Evolutionary conservation across 2,797 vertebrate genomes (phyloP).

Genomic region (Eurystomus glaucurus): DNA sequence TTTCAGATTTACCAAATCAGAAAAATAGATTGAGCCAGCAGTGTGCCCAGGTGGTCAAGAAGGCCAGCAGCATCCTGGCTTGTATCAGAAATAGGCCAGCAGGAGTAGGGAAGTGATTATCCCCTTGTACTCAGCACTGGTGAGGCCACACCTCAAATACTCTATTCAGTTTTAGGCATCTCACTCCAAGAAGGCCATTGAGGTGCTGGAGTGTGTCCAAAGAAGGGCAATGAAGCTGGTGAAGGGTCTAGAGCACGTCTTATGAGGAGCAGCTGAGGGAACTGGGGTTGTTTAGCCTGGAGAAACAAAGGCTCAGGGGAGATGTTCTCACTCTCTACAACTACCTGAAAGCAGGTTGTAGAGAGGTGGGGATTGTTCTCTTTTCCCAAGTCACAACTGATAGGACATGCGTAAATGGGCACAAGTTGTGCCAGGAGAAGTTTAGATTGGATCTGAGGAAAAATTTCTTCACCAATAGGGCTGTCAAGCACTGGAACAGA

Average conservation of each 20-base stretch:
- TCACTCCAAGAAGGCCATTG: not conserved
- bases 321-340: not conserved
- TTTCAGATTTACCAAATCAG: not conserved
- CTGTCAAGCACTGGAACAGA: not conserved
- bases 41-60: not conserved
- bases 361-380: not conserved
- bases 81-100: not conserved
- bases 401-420: not conserved
- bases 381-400: not conserved
- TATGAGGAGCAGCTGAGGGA: not conserved
- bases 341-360: not conserved
- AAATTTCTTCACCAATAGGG: not conserved
- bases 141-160: not conserved
- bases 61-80: not conserved
- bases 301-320: not conserved
- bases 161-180: not conserved
- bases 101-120: not conserved
- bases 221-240: not conserved
- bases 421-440: not conserved
- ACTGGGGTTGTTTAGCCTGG: not conserved
- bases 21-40: not conserved
- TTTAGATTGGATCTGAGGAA: not conserved
- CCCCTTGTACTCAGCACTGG: not conserved
- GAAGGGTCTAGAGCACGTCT: not conserved
- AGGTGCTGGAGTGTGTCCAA: not conserved